Evolutionary conservation across 2,888 invertebrate genomes (phyloP).

Genomic region (Ornithoptera priamus): DNA sequence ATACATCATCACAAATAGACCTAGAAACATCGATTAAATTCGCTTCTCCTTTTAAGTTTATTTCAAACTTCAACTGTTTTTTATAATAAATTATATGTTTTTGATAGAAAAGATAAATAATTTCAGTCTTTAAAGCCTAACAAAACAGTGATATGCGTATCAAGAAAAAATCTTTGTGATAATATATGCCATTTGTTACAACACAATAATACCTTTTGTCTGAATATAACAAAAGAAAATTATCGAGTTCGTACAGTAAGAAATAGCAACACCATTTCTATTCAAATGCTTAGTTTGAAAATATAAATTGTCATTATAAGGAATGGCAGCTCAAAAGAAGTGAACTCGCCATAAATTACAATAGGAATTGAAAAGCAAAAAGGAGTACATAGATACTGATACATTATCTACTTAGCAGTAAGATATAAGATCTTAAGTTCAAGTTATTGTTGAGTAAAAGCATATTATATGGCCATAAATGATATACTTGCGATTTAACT

Average conservation of each 20-base stretch:
- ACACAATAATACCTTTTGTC: constrained; percentile 1
- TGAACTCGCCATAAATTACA: not conserved
- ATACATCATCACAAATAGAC: no score
- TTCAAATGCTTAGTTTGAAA: not conserved
- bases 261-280: not conserved
- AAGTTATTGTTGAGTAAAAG: no score
- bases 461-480: no score
- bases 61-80: no score
- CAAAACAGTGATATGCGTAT: not conserved
- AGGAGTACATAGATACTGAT: not conserved
- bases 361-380: not conserved
- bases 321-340: not conserved
- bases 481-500: no score
- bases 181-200: not conserved
- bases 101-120: no score
- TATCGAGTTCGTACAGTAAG: not conserved
- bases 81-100: no score
- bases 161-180: not conserved
- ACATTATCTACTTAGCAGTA: not conserved
- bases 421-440: no score
- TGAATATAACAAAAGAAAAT: not conserved
- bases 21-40: no score
- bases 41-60: no score
- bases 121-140: no score
- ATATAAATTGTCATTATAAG: not conserved